Percentiles rank a stretch among this genome's conserved stretches.
Evolutionary conservation across 2,113 vertebrate genomes (phyloP).

Genomic region (Podiceps cristatus): DNA sequence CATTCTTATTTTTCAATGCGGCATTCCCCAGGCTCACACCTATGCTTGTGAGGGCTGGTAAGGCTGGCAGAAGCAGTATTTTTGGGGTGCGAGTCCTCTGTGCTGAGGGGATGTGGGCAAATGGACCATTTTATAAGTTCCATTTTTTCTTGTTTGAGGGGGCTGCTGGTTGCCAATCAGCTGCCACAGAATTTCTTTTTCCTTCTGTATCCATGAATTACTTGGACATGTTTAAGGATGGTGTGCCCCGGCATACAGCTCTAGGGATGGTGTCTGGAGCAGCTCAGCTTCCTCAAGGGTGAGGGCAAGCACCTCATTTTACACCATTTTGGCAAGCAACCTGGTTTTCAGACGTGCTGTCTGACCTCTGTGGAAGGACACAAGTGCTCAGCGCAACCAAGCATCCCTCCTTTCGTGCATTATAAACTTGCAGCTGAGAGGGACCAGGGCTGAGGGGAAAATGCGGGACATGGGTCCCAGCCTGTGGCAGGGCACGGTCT

Average conservation of each 20-base stretch:
- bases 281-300: rapidly evolving
- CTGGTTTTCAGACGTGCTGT: neutral
- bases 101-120: neutral
- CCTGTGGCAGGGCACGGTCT: neutral
- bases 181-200: neutral
- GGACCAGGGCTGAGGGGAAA: neutral
- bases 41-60: rapidly evolving
- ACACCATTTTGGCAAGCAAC: neutral
- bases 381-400: rapidly evolving
- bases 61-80: rapidly evolving
- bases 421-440: neutral
- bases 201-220: neutral
- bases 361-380: neutral
- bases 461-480: rapidly evolving
- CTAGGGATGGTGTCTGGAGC: neutral
- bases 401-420: rapidly evolving
- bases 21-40: neutral
- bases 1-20: rapidly evolving
- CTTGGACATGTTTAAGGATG: neutral
- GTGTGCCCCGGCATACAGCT: rapidly evolving
- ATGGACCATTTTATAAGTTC: neutral
- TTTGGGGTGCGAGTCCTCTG: neutral
- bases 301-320: neutral
- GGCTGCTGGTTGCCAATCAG: neutral
- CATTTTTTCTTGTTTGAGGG: neutral